Evolutionary conservation across 1,140 invertebrate species (phyloP).

Genomic region (Sarcophaga bullata): DNA sequence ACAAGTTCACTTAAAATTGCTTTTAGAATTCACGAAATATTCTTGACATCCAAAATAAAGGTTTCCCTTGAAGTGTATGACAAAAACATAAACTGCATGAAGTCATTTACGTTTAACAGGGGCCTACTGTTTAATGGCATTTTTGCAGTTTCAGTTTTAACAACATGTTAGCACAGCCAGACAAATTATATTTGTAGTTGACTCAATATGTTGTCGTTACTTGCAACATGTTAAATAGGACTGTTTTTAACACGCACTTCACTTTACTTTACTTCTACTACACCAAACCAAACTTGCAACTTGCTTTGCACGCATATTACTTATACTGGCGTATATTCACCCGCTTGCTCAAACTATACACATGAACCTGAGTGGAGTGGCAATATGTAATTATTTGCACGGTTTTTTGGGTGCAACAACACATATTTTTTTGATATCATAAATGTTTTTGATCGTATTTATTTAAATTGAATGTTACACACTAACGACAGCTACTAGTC

Average conservation of each 20-base stretch:
- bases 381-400: conserved; percentile 1
- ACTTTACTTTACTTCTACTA: no score
- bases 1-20: conserved; percentile 19
- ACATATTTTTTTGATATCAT: not conserved
- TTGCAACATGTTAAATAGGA: not conserved
- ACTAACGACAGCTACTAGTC: not conserved
- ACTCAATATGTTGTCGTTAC: conserved; percentile 2
- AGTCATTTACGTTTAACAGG: no score
- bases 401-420: not conserved
- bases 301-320: no score
- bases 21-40: not conserved
- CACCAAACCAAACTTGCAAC: no score
- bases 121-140: not conserved
- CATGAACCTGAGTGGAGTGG: no score
- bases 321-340: no score
- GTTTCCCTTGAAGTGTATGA: no score
- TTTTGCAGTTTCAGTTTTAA: not conserved
- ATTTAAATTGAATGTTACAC: conserved; percentile 5
- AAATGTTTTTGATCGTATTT: conserved; percentile 12
- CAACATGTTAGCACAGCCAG: not conserved
- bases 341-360: no score
- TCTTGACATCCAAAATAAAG: not conserved
- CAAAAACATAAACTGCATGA: no score
- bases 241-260: not conserved
- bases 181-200: conserved; percentile 13